Evolutionary conservation across 2,797 vertebrate species (phyloP), one percentile per base, ranked within the genome.

Genomic region (Syngnathus acus): DNA sequence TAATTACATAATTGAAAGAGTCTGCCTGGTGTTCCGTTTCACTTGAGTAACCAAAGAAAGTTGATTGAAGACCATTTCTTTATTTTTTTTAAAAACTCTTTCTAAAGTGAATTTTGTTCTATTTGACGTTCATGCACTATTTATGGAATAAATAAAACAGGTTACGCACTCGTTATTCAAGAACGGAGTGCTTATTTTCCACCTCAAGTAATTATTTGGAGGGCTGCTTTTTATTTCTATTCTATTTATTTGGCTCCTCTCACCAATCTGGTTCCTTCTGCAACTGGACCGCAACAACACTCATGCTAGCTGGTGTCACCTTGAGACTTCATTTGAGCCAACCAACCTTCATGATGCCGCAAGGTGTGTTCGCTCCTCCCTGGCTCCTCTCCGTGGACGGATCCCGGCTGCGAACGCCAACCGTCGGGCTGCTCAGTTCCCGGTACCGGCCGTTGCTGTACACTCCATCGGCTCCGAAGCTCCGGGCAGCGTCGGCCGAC

Each of bases 261-360:
- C 4, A 37, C 32, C 55, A 17, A 11, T 23, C 8, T 1, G 6
- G 54, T 68, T 68, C 70, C 48, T 54, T 55, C 17, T 13, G 50
- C 47, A 23, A 19, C n/a, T 53, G 51, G 26, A 55, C 10, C 5
- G 19, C 9, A 14, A 10, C 59, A 13, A 1, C 17, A 26, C 23
- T 21, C 64, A 21, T 55, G 1, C 51, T 47, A 58, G n/a, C 26
- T 32, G 26, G 67, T 73, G 77, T 87, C 86, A 87, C 86, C 86
- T 87, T 87, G 83, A 85, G 64, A 65, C 62, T 69, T 65, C 62
- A 53, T 51, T 62, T 45, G 70, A 37, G 53, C 61, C 60, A 63
- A 88, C 90, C 78, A 75, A 93, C 92, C 91, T 93, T 93, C 92
- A 93, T 93, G 78, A 93, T 93, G 81, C 92, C 89, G 85, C 92